Evolutionary conservation across 2,797 vertebrate genomes (phyloP).

Genomic region (Amphiprion clarkii): DNA sequence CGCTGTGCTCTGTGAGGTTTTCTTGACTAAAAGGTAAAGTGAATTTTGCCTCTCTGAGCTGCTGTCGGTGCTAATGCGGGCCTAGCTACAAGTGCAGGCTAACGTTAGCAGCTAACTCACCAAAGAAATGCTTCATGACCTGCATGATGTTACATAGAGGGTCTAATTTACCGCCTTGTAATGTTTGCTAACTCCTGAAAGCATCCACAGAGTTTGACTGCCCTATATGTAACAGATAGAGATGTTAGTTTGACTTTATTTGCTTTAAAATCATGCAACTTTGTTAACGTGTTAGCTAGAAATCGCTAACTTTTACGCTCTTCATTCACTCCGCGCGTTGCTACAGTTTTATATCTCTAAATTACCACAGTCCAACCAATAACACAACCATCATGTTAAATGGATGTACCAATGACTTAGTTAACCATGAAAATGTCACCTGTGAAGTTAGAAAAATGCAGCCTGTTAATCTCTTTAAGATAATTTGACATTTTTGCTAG

Average conservation of each 20-base stretch:
- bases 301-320: not conserved
- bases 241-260: not conserved
- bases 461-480: not conserved
- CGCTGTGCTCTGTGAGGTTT: slow-evolving; percentile 18
- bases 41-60: not conserved
- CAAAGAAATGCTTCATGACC: not conserved
- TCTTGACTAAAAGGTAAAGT: slow-evolving; percentile 64
- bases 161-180: fast-evolving
- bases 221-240: not conserved
- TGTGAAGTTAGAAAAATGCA: not conserved
- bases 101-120: slow-evolving; percentile 25
- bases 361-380: too few species aligned
- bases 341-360: too few species aligned
- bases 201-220: fast-evolving
- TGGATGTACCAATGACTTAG: too few species aligned
- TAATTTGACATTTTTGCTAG: not conserved
- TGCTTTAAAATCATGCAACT: not conserved
- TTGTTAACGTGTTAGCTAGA: not conserved
- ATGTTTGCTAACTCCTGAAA: fast-evolving
- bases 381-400: too few species aligned
- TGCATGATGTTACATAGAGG: not conserved
- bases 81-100: slow-evolving; percentile 48
- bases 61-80: slow-evolving; percentile 45
- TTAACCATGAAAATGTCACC: too few species aligned
- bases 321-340: too few species aligned